Evolutionary conservation across 1,140 invertebrate species (phyloP).

Genomic region (Stegodyphus mimosarum): DNA sequence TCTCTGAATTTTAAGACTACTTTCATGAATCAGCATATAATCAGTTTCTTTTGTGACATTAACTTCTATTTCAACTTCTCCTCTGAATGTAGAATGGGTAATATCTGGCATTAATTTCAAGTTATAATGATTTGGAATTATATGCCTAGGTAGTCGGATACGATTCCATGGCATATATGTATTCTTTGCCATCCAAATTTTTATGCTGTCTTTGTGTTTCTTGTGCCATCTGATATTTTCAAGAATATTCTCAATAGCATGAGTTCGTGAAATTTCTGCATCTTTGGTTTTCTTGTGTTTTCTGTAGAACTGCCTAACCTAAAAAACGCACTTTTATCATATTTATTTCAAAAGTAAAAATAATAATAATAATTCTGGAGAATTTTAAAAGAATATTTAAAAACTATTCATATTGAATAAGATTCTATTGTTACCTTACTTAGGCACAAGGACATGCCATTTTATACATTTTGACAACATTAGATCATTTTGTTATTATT

Average conservation of each 20-base stretch:
- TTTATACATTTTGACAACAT: too few relatives aligned
- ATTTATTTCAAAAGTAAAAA: too few relatives aligned
- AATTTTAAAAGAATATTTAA: too few relatives aligned
- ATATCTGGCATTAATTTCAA: slow-evolving; percentile 80
- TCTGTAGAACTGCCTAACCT: slow-evolving; percentile 17
- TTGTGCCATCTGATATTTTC: slow-evolving; percentile 22
- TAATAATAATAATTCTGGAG: too few relatives aligned
- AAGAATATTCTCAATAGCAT: slow-evolving; percentile 7
- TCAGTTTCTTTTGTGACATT: slow-evolving; percentile 67
- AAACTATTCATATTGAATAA: too few relatives aligned
- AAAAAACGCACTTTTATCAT: background rate
- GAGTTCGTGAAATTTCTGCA: background rate
- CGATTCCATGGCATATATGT: slow-evolving; percentile 50
- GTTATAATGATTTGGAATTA: slow-evolving; percentile 80
- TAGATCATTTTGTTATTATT: too few relatives aligned
- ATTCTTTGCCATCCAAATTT: slow-evolving; percentile 12
- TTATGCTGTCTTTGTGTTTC: background rate
- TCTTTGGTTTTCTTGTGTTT: slow-evolving; percentile 1
- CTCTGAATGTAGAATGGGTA: slow-evolving; percentile 76
- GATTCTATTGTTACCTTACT: too few relatives aligned
- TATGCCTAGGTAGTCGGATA: slow-evolving; percentile 74
- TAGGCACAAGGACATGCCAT: too few relatives aligned
- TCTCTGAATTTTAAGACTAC: slow-evolving; percentile 67
- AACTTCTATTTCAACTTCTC: slow-evolving; percentile 78
- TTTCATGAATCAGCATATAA: slow-evolving; percentile 69